Evolutionary conservation across 2,797 vertebrate species (phyloP), one percentile per base, ranked within the genome.

Genomic region (Pelobates cultripes): DNA sequence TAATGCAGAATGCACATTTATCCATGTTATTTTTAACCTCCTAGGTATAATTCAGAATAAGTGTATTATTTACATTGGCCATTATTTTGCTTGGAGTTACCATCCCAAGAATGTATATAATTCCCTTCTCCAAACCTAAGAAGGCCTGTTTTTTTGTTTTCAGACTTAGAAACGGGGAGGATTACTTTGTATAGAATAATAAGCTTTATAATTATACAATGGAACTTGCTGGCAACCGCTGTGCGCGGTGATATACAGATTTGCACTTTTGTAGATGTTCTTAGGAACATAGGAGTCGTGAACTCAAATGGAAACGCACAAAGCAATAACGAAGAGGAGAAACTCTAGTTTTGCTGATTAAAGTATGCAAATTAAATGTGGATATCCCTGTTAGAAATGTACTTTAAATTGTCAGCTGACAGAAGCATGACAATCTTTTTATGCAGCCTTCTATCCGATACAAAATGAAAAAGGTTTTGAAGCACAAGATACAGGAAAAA

Each of bases 401-500:
- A 42, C 77, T 72, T 43, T 73, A 66, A 4, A n/a, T 55, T 73
- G 77, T 72, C 76, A 61, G 17, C 15, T 42, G 67, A 70, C 53
- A n/a, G 64, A 43, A 28, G 28, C 28, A 17, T n/a, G 47, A 10
- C 17, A 45, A 47, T 5, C 9, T 8, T 9, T 43, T 77, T 55
- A 45, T 15, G 41, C 42, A 61, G 55, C 13, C 45, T 69, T 45
- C 60, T 61, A 7, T 47, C 5, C 43, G 43, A 45, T 70, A 57
- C 55, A 57, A 14, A 57, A 57, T 12, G 55, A 14, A 14, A 57
- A 57, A 15, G 55, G 10, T 12, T 57, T 57, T 14, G 2, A 15
- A 12, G 13, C 7, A 9, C 14, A 12, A 4, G 2, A 51, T 10
- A 51, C 10, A 51, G 10, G 10, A 10, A 51, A 15, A 57, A 57